Evolutionary conservation across 2,797 vertebrate genomes (phyloP), one percentile per base, ranked within the genome.

Genomic region (Garrulus glandarius): DNA sequence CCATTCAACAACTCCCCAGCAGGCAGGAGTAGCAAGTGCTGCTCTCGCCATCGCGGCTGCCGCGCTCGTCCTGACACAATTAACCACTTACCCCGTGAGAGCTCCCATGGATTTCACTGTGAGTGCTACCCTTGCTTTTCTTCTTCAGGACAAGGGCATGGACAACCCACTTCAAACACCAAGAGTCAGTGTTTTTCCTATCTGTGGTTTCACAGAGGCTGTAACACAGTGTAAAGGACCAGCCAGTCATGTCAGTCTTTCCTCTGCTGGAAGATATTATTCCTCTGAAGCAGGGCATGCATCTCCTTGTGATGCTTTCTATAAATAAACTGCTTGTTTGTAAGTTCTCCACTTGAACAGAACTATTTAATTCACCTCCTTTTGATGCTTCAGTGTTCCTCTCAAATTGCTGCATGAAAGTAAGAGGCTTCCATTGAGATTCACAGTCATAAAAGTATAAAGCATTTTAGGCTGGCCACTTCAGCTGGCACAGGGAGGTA

Each of bases 381-480:
- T 94, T 92, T 87, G 95, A 94, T 82, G 95, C 85, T 93, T 88
- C 89, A 68, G 50, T 52, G 87, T 96, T 90, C 81, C 26, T 88
- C 95, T 92, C 71, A 92, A 91, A 96, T 87, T 92, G 91, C 89
- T 78, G 84, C 67, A 52, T 76, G 83, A 91, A 96, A 96, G 96
- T 56, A 89, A 95, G 88, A 92, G 87, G 76, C 65, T 95, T 95
- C 93, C 29, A 5, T 91, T 92, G 94, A 91, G 93, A 96, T 53
- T 89, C 52, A 15, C 83, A 93, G 75, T 50, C 53, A 12, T 84
- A 78, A 83, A 93, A 92, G 87, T 85, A 61, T 63, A 84, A 85
- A 94, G 83, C 76, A 7, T 94, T 95, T 87, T 80, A 90, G 81
- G 75, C 92, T 89, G 85, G 61, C 87, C 84, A 90, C 94, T 96